Base-by-base conservation (phyloP, 2,113 vertebrate species). In the Brachyhypopomus gauderio region DNA sequence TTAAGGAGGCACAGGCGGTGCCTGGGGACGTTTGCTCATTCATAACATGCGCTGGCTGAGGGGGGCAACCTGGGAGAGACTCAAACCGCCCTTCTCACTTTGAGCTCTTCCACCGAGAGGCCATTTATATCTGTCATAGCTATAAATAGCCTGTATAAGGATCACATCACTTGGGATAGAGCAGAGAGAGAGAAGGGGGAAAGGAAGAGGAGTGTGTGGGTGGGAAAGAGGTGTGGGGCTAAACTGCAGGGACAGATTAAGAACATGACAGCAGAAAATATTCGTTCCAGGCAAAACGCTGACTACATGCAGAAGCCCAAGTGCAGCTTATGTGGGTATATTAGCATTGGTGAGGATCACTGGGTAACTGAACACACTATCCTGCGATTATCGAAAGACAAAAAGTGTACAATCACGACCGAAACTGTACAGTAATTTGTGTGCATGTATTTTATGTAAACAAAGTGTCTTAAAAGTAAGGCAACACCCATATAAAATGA, bases 81-180 rank as follows among this genome's bases (percentile, higher is more conserved):
- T 83, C 58, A 80, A 83, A 74, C 48, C 83, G 88, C 83, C 89
- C 85, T 83, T 85, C 75, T 85, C 85, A 75, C 73, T 87, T 86
- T 89, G 83, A 78, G 83, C 66, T 77, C 85, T 81, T 83, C 82
- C 82, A 75, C 71, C 67, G 67, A 86, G 85, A 83, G 86, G 75
- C 85, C 90, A 89, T 91, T 90, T 91, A 90, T 91, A 90, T 91
- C 75, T 66, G 83, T 85, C 78, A 36, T 19, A n/a, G 85, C 87
- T 92, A 91, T 87, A 91, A 92, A 90, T 93, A 93, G 87, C 85
- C 14, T 56, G 87, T 88, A 81, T 87, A 91, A 82, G 88, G 89
- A 86, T 89, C 78, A 71, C 85, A 88, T 70, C 88, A 87, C 62
- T 48, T 81, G 76, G 67, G 78, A 85, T 62, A 86, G 52, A 30